Evolutionary conservation across 2,113 vertebrate species (phyloP), one percentile per base, ranked within the genome.

Genomic region (Tringa solitaria): DNA sequence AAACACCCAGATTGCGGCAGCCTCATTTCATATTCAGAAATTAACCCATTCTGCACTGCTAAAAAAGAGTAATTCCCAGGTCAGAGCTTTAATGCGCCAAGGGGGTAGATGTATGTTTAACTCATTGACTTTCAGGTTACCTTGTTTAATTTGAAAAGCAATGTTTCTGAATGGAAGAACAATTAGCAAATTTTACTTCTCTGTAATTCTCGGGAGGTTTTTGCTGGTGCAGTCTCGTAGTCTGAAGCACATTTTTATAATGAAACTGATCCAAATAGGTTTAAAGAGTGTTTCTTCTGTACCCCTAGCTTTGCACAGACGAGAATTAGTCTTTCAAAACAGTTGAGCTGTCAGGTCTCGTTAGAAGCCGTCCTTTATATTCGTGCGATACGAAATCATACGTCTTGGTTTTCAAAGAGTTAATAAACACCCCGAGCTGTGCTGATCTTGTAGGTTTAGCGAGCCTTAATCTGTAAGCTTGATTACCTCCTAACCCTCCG

Each of bases 391-490:
- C 15, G 24, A 27, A 89, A 10, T 30, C 26, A 1, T 84, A 35
- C 21, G 2, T 27, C 73, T 67, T 91, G 97, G 98, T 76, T 82
- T 96, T 86, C 93, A 89, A 98, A 98, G 98, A 97, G 98, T 98
- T 98, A 98, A 98, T 98, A 97, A 98, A 98, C 97, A 97, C 97
- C 97, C 96, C 88, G 96, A 97, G 96, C 97, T 89, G 96, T 98
- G 98, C 96, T 98, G 96, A 97, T 98, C 98, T 98, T 98, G 97
- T 98, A 98, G 98, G 98, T 99, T 98, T 98, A 97, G 97, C 48
- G 84, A 98, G 96, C 97, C 97, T 98, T 99, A 98, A 98, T 99
- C 98, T 98, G 97, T 98, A 98, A 98, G 98, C 98, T 98, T 98
- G 98, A 98, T 98, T 98, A 98, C 97, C 98, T 98, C 97, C 97